Conservation (phyloP, 2,113 vertebrate genomes). For the Amphilophus citrinellus region DNA sequence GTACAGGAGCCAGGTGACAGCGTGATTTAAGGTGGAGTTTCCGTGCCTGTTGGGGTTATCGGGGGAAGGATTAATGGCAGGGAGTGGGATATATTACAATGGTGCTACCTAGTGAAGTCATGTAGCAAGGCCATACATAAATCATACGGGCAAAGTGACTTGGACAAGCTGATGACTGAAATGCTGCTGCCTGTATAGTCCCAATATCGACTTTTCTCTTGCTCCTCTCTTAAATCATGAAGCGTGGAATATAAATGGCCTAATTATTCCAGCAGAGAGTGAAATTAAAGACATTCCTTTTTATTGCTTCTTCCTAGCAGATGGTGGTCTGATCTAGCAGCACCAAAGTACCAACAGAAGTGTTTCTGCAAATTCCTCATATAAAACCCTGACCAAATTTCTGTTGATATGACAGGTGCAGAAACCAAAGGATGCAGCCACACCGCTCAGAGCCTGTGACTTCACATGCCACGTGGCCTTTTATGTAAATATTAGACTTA, state of each 20-base stretch:
- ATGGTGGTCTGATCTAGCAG: slow-evolving; percentile 63
- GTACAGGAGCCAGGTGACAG: slow-evolving; percentile 33
- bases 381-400: background rate
- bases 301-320: slow-evolving; percentile 61
- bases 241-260: slow-evolving; percentile 80
- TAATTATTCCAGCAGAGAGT: slow-evolving; percentile 76
- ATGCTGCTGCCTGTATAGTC: slow-evolving; percentile 75
- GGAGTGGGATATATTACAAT: slow-evolving; percentile 71
- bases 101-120: slow-evolving; percentile 64
- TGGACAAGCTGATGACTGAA: slow-evolving; percentile 77
- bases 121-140: slow-evolving; percentile 78
- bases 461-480: slow-evolving; percentile 26
- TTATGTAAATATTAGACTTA: background rate
- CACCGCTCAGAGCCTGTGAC: background rate
- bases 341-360: slow-evolving; percentile 20
- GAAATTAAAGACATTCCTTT: slow-evolving; percentile 75
- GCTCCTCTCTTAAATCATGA: slow-evolving; percentile 77
- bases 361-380: slow-evolving; percentile 13
- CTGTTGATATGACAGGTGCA: slow-evolving; percentile 36
- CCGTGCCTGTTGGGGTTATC: slow-evolving; percentile 79
- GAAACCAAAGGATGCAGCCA: slow-evolving; percentile 9
- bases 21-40: slow-evolving; percentile 75
- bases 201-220: slow-evolving; percentile 72
- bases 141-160: slow-evolving; percentile 81
- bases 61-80: slow-evolving; percentile 75